Percentiles rank a stretch among this genome's conserved stretches.
These are phyloP conservation scores for Pogonocherus hispidulus DNA, from an alignment of 2,888 invertebrate genomes.

Conservation along the genomic window DNA sequence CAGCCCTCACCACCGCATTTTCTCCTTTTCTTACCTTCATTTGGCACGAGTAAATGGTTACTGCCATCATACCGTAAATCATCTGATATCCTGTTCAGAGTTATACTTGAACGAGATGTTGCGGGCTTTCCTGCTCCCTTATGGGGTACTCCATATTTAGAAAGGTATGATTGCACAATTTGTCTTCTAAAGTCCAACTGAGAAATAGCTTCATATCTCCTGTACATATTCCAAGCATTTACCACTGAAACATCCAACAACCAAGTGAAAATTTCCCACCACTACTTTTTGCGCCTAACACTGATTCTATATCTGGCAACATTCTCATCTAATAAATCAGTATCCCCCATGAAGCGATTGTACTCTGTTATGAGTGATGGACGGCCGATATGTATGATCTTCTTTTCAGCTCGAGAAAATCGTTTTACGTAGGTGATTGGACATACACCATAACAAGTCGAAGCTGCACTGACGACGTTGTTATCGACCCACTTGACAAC, in stretches of 20 bases:
- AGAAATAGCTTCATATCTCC: not conserved
- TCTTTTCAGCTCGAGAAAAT: not conserved
- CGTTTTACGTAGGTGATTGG: not conserved
- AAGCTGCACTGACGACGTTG: not conserved
- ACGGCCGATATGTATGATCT: not conserved
- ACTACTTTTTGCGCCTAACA: conserved; percentile 39
- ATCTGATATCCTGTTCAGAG: not conserved
- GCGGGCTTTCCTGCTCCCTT: conserved; percentile 17
- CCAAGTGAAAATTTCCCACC: conserved; percentile 40
- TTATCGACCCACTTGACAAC: not conserved
- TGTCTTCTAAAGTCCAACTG: conserved; percentile 34
- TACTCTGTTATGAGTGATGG: not conserved
- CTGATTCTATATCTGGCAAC: conserved; percentile 34
- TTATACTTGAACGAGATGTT: not conserved
- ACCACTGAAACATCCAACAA: conserved; percentile 25
- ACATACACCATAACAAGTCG: not conserved
- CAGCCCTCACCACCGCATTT: not conserved
- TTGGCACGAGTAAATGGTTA: conserved; percentile 9
- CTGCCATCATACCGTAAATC: not conserved
- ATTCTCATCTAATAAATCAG: conserved; percentile 41
- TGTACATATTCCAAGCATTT: conserved; percentile 35
- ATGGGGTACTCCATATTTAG: conserved; percentile 47
- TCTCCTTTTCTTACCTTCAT: not conserved
- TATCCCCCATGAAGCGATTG: conserved; percentile 30
- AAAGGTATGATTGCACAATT: conserved; percentile 38